Evolutionary conservation across 2,797 vertebrate genomes (phyloP), one percentile per base, ranked within the genome.

Genomic region (Tragopan temminckii): DNA sequence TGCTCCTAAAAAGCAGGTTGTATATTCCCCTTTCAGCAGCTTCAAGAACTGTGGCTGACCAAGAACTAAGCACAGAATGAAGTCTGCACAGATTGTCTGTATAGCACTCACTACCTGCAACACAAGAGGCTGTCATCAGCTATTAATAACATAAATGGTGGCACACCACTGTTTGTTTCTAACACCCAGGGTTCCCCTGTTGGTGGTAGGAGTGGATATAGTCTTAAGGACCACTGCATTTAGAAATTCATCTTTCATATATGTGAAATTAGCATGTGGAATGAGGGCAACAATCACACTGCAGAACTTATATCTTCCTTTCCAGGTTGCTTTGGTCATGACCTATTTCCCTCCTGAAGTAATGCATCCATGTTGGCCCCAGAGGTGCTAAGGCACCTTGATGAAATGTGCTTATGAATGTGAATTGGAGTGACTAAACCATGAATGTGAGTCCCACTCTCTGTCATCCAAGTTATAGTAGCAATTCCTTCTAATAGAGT

Each of bases 221-320:
- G 27, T 38, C 66, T 67, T 67, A 52, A 62, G 59, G 16, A 42
- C 12, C 4, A 25, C 52, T 57, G 14, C 13, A 5, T 38, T 64
- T 61, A 36, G 15, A 18, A 25, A 70, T 45, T 46, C 24, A 31
- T 58, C 33, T 36, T 50, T 13, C 7, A 3, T 25, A 24, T 21
- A 5, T 38, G 17, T 62, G 25, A 40, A 84, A 80, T 40, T 55
- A 9, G 33, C 10, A 66, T 36, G 43, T 9, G 7, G 3, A 4
- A 4, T 29, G 19, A 25, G 16, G 29, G 1, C 3, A 21, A 35
- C 2, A 21, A 38, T 61, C 5, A 1, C 17, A 11, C 48, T 53
- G 19, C 3, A 7, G 12, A 35, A 36, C 10, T 31, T 68, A 21
- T 33, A 35, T 13, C 18, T 46, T 69, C 55, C 9, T 36, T 58